These are phyloP conservation scores for Sinosuthora webbiana DNA, from an alignment of 2,113 vertebrate species.

Conservation along the genomic window DNA sequence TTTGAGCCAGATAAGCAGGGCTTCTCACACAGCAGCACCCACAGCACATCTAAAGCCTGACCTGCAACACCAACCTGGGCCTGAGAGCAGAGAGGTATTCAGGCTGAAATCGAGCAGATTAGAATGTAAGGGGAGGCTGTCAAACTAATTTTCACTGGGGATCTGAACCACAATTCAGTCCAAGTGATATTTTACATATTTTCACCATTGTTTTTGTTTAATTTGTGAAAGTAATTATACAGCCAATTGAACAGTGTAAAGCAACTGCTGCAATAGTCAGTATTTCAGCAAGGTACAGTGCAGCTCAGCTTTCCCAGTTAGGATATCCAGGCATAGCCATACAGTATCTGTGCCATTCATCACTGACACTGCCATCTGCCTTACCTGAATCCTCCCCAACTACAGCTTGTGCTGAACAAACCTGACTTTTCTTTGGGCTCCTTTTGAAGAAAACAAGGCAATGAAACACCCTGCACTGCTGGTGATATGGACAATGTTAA, in stretches of 20 bases:
- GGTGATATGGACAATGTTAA: neutral
- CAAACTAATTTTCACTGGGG: neutral
- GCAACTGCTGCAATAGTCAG: slow-evolving; percentile 44
- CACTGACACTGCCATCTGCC: slow-evolving; percentile 62
- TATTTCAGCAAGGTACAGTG: slow-evolving; percentile 26
- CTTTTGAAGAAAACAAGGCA: slow-evolving; percentile 3
- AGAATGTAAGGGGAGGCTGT: neutral
- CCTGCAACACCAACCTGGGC: neutral
- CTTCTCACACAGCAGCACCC: neutral
- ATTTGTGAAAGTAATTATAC: slow-evolving; percentile 62
- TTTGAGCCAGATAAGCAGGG: neutral
- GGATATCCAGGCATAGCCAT: slow-evolving; percentile 35
- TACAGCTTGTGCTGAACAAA: slow-evolving; percentile 12
- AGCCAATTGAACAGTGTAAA: slow-evolving; percentile 64
- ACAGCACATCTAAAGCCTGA: neutral
- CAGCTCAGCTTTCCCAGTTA: slow-evolving; percentile 10
- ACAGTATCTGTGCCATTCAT: slow-evolving; percentile 22
- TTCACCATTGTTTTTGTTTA: slow-evolving; percentile 53
- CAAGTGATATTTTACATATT: slow-evolving; percentile 59
- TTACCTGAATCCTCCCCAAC: slow-evolving; percentile 50
- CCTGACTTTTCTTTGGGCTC: neutral
- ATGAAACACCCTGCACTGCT: neutral
- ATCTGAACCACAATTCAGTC: slow-evolving; percentile 15
- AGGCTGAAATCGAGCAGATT: neutral
- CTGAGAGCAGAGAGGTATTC: neutral